Percentiles rank a stretch among this genome's conserved stretches.
Evolutionary conservation across 2,888 invertebrate genomes (phyloP).

Genomic region (Amiota communis): DNA sequence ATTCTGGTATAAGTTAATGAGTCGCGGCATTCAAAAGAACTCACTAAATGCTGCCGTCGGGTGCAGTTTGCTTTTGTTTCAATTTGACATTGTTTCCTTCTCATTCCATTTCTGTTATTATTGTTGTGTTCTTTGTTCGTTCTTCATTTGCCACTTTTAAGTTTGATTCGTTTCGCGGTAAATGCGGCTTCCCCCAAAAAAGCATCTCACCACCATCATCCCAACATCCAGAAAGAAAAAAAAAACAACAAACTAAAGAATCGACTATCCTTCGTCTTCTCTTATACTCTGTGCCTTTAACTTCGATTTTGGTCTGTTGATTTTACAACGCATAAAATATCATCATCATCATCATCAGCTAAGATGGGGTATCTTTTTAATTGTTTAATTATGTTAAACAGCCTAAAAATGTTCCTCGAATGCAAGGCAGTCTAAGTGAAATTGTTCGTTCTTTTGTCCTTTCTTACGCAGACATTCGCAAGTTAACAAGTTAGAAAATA

Average conservation of each 20-base stretch:
- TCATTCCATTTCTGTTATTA: not conserved
- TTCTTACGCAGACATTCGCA: slow-evolving; percentile 4
- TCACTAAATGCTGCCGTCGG: slow-evolving; percentile 63
- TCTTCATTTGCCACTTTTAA: slow-evolving; percentile 31
- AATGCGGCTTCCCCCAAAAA: slow-evolving; percentile 66
- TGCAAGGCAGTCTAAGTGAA: not conserved
- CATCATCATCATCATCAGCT: slow-evolving; percentile 46
- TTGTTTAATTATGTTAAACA: slow-evolving; percentile 71
- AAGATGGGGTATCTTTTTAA: slow-evolving; percentile 54
- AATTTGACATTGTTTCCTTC: slow-evolving; percentile 33
- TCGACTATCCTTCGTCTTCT: slow-evolving; percentile 24
- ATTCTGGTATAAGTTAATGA: slow-evolving; percentile 59
- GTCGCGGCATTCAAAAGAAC: slow-evolving; percentile 51
- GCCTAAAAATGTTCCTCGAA: not conserved
- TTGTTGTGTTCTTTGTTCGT: not conserved
- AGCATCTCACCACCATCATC: too few species aligned
- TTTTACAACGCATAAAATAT: slow-evolving; percentile 41
- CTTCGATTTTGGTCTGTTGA: slow-evolving; percentile 33
- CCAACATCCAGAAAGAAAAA: too few species aligned
- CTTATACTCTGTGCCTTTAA: not conserved
- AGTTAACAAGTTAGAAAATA: slow-evolving; percentile 19
- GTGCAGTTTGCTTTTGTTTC: slow-evolving; percentile 57
- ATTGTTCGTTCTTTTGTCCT: not conserved
- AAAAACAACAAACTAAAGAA: too few species aligned
- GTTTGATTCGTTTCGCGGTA: slow-evolving; percentile 59